Base-by-base conservation (phyloP, 2,888 invertebrate genomes). In the Actias luna region DNA sequence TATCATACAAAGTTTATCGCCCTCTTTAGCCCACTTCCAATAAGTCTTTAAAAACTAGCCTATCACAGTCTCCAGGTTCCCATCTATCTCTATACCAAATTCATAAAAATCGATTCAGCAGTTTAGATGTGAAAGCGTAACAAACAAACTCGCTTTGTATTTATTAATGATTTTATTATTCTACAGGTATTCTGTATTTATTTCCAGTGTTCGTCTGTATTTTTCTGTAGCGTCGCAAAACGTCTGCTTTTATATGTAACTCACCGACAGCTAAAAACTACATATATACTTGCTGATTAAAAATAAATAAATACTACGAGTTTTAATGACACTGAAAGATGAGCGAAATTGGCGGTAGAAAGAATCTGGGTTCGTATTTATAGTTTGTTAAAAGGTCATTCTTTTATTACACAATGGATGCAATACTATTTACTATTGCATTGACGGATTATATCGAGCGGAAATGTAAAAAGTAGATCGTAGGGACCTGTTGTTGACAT, bases 331-430 rank as follows among this genome's bases (percentile, higher is more conserved):
- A 46, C 8, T 22, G 42, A 46, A 46, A 8, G 42, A 46, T 7
- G 42, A 46, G 12, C 46, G 22, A 46, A 46, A 22, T 25, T 25
- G 46, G 22, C 22, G 46, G n/a, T 16, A 42, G 42, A 46, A 25
- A 46, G 18, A 25, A 46, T 1, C 12, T 22, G 22, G 10, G 46
- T 25, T 25, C 46, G 18, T 46, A 46, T 46, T 46, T 46, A 46
- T 46, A 46, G 46, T 46, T 46, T 46, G 46, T 12, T 46, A 46
- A 10, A n/a, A 46, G 46, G 46, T 46, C 46, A 22, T 46, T 46
- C 22, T 46, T 46, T 46, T 46, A 22, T 46, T 46, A 46, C 22
- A 22, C 46, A 46, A 46, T 46, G 46, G 8, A 46, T 46, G 46
- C 42, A 42, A 42, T 42, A 42, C 42, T 42, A 42, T 18, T n/a